Evolutionary conservation across 2,797 vertebrate genomes (phyloP).

Genomic region (Mionectes olivaceus): DNA sequence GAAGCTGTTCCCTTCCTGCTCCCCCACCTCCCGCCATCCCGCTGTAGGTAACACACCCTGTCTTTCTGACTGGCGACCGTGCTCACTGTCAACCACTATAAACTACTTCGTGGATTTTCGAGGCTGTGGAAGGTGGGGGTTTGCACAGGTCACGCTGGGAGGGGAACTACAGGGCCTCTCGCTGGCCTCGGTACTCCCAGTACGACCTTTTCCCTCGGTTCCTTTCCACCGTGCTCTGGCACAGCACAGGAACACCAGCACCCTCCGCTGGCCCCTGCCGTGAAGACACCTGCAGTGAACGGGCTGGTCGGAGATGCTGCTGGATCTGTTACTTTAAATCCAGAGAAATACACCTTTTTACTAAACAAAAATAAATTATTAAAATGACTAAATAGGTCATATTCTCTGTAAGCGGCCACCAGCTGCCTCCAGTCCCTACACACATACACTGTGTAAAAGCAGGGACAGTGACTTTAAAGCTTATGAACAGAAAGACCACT

Average conservation of each 20-base stretch:
- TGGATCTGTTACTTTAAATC: rapidly evolving
- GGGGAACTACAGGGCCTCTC: rapidly evolving
- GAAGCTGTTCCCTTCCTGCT: neutral
- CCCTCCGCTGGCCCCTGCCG: conserved; percentile 30
- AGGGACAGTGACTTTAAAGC: neutral
- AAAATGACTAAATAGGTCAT: neutral
- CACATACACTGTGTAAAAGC: neutral
- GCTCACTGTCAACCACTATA: neutral
- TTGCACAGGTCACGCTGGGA: neutral
- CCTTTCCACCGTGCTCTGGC: rapidly evolving
- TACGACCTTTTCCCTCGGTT: rapidly evolving
- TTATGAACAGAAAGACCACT: neutral
- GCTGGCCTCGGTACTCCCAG: no score
- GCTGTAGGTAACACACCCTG: neutral
- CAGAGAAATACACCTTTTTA: neutral
- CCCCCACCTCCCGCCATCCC: rapidly evolving
- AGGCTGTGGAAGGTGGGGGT: neutral
- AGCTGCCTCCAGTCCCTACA: neutral
- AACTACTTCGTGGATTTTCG: neutral
- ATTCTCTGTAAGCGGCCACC: neutral
- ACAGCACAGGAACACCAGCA: neutral
- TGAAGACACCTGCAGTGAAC: neutral
- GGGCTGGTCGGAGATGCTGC: neutral
- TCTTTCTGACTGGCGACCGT: neutral
- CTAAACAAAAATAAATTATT: no score